A percentile compares a stretch with the other conserved stretches of the same genome.
phyloP scores from a whole-genome alignment of 2,797 vertebrate genomes.

The Molothrus ater region DNA sequence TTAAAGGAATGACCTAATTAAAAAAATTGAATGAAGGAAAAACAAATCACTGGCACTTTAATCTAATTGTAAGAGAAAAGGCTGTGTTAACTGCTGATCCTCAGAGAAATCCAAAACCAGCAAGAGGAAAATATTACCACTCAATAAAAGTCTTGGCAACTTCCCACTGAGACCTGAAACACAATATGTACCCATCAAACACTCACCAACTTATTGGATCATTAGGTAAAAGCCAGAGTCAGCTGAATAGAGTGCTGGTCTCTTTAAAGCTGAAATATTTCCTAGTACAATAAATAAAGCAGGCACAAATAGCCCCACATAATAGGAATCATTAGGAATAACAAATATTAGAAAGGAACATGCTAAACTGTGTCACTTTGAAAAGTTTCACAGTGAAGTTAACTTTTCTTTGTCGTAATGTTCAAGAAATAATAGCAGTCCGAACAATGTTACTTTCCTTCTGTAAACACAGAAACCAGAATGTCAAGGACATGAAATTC shows the following conservation, averaged over 20 bases:
- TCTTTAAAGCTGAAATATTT: constrained; percentile 34
- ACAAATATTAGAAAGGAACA: background rate
- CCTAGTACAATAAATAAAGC: constrained; percentile 49
- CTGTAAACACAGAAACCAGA: background rate
- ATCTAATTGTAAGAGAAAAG: constrained; percentile 72
- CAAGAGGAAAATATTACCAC: constrained; percentile 65
- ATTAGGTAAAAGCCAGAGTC: constrained; percentile 68
- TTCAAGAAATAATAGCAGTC: background rate
- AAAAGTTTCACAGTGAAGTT: background rate
- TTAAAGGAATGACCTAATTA: constrained; percentile 72
- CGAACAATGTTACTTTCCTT: background rate
- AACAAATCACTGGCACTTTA: constrained; percentile 71
- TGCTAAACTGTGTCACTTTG: background rate
- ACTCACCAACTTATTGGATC: constrained; percentile 64
- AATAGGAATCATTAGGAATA: background rate
- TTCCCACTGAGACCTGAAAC: constrained; percentile 58
- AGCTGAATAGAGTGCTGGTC: constrained; percentile 54
- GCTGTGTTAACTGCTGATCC: constrained; percentile 62
- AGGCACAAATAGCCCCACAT: background rate
- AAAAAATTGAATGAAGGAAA: constrained; percentile 68
- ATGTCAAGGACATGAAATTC: background rate
- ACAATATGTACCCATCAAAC: constrained; percentile 52
- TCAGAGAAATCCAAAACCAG: constrained; percentile 71
- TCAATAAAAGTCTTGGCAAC: constrained; percentile 66
- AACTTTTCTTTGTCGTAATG: background rate